These are phyloP conservation scores for Meandrusa payeni DNA, from an alignment of 2,888 invertebrate species.

Conservation along the genomic window DNA sequence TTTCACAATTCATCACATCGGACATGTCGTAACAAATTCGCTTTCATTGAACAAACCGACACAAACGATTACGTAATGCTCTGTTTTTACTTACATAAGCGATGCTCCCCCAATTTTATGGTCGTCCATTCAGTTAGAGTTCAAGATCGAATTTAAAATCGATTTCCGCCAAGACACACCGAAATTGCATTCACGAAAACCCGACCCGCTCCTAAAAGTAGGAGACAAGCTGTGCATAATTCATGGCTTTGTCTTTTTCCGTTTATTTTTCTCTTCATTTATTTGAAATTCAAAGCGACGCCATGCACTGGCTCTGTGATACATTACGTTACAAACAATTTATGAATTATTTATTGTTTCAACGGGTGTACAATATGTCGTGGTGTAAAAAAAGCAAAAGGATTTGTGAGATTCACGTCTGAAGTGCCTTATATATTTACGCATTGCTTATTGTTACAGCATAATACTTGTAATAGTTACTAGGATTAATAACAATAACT, in stretches of 20 bases:
- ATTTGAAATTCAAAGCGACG: conserved; percentile 19
- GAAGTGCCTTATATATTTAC: too few relatives aligned
- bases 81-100: conserved; percentile 8
- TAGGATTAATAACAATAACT: too few relatives aligned
- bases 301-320: conserved; percentile 9
- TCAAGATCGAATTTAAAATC: conserved; percentile 35
- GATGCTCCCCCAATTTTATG: conserved; percentile 17
- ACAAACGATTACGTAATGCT: conserved; percentile 1
- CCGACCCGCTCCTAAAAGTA: conserved; percentile 12
- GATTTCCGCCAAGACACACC: conserved; percentile 31
- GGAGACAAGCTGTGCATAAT: conserved; percentile 19
- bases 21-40: conserved; percentile 13
- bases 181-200: conserved; percentile 32
- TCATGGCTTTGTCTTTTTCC: conserved; percentile 7
- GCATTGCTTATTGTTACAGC: too few relatives aligned
- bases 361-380: conserved; percentile 2
- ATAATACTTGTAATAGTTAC: too few relatives aligned
- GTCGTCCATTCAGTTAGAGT: conserved; percentile 34
- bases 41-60: conserved; percentile 19
- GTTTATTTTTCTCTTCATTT: conserved; percentile 11
- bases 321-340: conserved; percentile 9
- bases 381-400: too few relatives aligned
- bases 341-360: conserved; percentile 24
- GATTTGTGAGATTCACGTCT: too few relatives aligned
- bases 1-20: conserved; percentile 10